A percentile compares a stretch with the other conserved stretches of the same genome.
These are phyloP conservation scores for Drosophila meridionalis DNA, from an alignment of 2,888 invertebrate species.

Conservation along the genomic window DNA sequence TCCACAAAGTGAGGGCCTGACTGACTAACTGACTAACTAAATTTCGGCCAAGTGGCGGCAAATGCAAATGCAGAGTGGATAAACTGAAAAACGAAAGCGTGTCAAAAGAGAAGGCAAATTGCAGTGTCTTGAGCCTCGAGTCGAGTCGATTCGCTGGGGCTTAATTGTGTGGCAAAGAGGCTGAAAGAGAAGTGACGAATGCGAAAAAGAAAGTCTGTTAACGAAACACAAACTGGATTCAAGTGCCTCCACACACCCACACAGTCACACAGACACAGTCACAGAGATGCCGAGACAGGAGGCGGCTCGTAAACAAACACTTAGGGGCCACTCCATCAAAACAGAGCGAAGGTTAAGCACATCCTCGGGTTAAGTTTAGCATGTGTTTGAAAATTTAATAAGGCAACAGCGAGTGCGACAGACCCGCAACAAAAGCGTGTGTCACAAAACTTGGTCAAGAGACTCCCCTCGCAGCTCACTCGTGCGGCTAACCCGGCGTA, in stretches of 20 bases:
- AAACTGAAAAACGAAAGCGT: slow-evolving; percentile 51
- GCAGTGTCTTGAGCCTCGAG: slow-evolving; percentile 46
- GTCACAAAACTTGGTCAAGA: slow-evolving; percentile 46
- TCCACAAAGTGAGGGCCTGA: slow-evolving; percentile 8
- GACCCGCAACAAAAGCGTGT: slow-evolving; percentile 13
- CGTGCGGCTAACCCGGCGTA: slow-evolving; percentile 29
- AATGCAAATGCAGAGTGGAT: slow-evolving; percentile 43
- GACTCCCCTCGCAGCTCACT: slow-evolving; percentile 20
- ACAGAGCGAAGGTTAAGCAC: slow-evolving; percentile 78
- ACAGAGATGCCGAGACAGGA: not conserved
- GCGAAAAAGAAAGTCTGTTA: slow-evolving; percentile 25
- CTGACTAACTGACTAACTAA: not conserved
- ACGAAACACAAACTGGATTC: slow-evolving; percentile 31
- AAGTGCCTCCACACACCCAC: slow-evolving; percentile 15
- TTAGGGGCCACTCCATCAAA: slow-evolving; percentile 75
- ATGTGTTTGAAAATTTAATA: slow-evolving; percentile 79
- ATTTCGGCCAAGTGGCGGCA: slow-evolving; percentile 27
- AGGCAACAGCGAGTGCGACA: slow-evolving; percentile 43
- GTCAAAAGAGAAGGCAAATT: slow-evolving; percentile 49
- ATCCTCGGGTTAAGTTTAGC: slow-evolving; percentile 78
- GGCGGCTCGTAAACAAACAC: slow-evolving; percentile 68
- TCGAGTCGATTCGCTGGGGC: slow-evolving; percentile 26
- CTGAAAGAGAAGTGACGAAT: slow-evolving; percentile 35
- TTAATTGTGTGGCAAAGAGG: slow-evolving; percentile 53
- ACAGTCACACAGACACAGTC: slow-evolving; percentile 2